Base-by-base conservation (phyloP, 1,140 invertebrate species). In the Akabosia matsudoensis region DNA sequence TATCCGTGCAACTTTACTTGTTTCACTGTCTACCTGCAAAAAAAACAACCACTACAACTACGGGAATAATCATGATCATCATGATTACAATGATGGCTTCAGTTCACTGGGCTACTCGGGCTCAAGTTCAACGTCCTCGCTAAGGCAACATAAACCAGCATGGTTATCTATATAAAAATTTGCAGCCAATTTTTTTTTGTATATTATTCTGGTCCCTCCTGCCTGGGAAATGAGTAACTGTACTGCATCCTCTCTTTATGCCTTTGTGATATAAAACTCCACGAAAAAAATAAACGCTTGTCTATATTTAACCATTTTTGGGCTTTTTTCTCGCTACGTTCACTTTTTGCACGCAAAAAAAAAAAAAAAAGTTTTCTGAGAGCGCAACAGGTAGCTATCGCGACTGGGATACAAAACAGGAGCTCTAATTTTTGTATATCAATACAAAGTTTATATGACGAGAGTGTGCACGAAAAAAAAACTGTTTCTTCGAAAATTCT, bases 21-120 rank as follows among this genome's bases (percentile, higher is more conserved):
- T 45, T 18, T 45, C 37, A 10, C 37, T 45, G 37, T 18, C 37
- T 45, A 18, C 37, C 37, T 45, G 37, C 37, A 45, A 45, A 45
- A 45, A 45, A 45, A n/a, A n/a, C n/a, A n/a, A 45, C 37, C 37
- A 45, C 37, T 45, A 45, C 37, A 45, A 45, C 37, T 45, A 45
- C 37, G 37, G 37, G 37, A 45, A 56, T 56, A 22, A 56, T 56
- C 10, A 56, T 56, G 54, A 56, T 56, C 54, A 67, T 67, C 26
- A 67, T 67, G 30, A 67, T 67, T 10, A 67, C 30, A 7, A 30
- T 10, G 24, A 16, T 67, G 24, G 61, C 61, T 31, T 67, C 61
- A 67, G 61, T 67, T 67, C 61, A 67, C 61, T 67, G 61, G 61
- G 61, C 61, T 67, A 67, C 61, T 67, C 24, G 61, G 61, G 61